Evolutionary conservation across 2,113 vertebrate species (phyloP).

Genomic region (Enhydra lutris): DNA sequence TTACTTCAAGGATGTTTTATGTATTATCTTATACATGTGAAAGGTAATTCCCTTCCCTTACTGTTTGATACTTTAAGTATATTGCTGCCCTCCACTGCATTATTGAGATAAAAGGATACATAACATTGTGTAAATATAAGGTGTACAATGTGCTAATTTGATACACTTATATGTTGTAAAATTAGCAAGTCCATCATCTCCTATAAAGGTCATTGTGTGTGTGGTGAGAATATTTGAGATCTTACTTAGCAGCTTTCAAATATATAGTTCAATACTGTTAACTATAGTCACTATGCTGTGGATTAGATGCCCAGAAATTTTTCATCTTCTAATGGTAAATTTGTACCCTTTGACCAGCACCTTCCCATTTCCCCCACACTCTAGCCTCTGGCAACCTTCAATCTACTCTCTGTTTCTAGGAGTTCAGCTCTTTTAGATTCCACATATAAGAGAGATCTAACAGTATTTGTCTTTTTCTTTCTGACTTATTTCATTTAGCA

Average conservation of each 20-base stretch:
- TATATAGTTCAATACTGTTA: neutral
- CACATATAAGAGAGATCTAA: neutral
- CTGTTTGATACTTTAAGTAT: neutral
- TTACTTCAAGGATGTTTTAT: slow-evolving; percentile 42
- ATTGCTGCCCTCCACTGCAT: neutral
- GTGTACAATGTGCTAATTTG: neutral
- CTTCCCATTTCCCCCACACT: neutral
- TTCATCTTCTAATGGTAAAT: neutral
- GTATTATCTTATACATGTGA: neutral
- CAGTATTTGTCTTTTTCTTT: neutral
- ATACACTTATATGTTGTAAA: neutral
- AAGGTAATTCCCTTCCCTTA: slow-evolving; percentile 20
- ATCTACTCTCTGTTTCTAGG: neutral
- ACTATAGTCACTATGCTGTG: neutral
- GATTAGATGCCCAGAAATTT: neutral
- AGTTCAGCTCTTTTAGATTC: neutral
- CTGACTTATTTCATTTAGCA: neutral
- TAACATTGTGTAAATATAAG: neutral
- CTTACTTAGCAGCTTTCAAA: neutral
- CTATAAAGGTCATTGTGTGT: neutral
- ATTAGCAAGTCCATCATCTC: neutral
- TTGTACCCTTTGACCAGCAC: neutral
- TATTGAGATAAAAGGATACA: neutral
- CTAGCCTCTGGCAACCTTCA: neutral
- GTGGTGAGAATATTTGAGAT: neutral